Evolutionary conservation across 2,113 vertebrate genomes (phyloP), one percentile per base, ranked within the genome.

Genomic region (Oreotrochilus melanogaster): DNA sequence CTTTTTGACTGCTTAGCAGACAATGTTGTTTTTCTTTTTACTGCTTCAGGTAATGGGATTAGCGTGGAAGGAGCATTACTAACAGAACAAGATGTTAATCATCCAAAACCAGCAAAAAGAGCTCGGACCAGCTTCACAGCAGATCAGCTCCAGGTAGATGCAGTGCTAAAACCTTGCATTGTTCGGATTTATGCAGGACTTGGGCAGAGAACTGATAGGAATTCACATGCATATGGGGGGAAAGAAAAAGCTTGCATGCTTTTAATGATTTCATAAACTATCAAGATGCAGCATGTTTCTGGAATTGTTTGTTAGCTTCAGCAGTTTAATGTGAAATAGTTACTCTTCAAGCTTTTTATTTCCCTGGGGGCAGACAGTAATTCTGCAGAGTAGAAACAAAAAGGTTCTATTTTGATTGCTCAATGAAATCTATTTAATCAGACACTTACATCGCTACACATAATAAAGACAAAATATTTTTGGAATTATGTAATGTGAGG

Each of bases 111-210:
- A 94, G 99, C 99, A 70, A 99, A 99, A 97, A 98, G 99, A 98
- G 99, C 99, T 48, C 98, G 99, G 95, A 99, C 99, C 96, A 99
- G 99, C 97, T 99, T 99, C 98, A 99, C 99, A 10, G 99, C 99
- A n/a, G 99, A 99, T 93, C 99, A 99, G 22, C 98, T 99, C 91
- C 99, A 99, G 99, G 99, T 99, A 98, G 88, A 92, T n/a, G 5
- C 56, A 69, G 45, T 57, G 76, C 65, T 91, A n/a, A 78, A 69
- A 89, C 3, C 39, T 39, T 30, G 35, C 23, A 6, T 10, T 33
- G 42, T 69, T 91, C 24, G 65, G 73, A 43, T 73, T 88, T 83
- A 27, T 25, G 28, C 13, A 48, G 60, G 54, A 27, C 14, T 4
- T 23, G 13, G 53, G 30, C 22, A 8, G 43, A 72, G 56, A 90